Percentiles rank a stretch among this genome's conserved stretches.
Evolutionary conservation across 2,888 invertebrate species (phyloP).

Genomic region (Dolichomitus sp.): DNA sequence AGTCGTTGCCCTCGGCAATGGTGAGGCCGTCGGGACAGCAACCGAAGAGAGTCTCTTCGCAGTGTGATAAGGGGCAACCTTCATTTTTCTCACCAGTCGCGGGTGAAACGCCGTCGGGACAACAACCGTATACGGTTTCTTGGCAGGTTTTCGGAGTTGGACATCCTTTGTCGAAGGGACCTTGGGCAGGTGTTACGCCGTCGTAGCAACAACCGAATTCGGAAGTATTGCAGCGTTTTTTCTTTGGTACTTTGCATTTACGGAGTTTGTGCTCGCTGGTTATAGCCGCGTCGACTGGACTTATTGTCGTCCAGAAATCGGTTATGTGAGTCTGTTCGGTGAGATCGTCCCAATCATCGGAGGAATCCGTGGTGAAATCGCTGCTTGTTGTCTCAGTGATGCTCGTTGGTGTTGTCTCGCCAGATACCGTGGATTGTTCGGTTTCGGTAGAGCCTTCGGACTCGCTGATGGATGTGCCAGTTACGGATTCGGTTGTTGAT

Average conservation of each 20-base stretch:
- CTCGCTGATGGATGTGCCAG: constrained; percentile 66
- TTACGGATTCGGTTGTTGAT: constrained; percentile 63
- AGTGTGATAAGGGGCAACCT: constrained; percentile 93
- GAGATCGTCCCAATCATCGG: constrained; percentile 73
- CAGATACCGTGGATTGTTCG: constrained; percentile 79
- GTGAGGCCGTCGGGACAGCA: constrained; percentile 94
- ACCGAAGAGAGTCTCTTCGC: constrained; percentile 93
- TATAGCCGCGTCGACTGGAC: constrained; percentile 87
- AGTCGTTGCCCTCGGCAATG: constrained; percentile 93
- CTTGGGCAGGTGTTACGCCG: constrained; percentile 91
- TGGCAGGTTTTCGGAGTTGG: constrained; percentile 91
- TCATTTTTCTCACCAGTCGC: constrained; percentile 90
- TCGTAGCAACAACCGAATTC: constrained; percentile 96
- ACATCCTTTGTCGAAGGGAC: constrained; percentile 94
- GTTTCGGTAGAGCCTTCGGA: constrained; percentile 71
- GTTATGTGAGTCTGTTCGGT: constrained; percentile 78
- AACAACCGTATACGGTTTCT: constrained; percentile 93
- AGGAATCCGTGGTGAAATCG: constrained; percentile 64
- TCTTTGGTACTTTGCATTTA: constrained; percentile 89
- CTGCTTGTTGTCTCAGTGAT: constrained; percentile 69
- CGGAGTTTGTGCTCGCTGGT: constrained; percentile 86
- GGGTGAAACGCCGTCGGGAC: constrained; percentile 93
- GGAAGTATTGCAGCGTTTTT: constrained; percentile 89
- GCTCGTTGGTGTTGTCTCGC: constrained; percentile 60
- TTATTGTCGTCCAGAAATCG: constrained; percentile 88